phyloP scores from a whole-genome alignment of 2,888 invertebrate genomes.

The Pteria penguin region DNA sequence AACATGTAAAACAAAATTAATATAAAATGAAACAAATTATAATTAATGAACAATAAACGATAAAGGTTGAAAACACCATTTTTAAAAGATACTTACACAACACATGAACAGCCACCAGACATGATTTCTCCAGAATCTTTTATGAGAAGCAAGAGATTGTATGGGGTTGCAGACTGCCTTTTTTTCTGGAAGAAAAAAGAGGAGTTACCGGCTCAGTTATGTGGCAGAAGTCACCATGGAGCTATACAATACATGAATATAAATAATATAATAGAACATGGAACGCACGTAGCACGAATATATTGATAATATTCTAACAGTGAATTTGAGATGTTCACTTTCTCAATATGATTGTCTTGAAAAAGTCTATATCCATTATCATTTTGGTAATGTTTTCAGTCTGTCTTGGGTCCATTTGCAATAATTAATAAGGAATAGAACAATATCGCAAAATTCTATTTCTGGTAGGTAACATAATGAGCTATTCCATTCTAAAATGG shows the following conservation, averaged over 20 bases:
- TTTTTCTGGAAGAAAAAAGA: too few species aligned
- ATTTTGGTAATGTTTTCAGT: background rate
- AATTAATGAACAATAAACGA: too few species aligned
- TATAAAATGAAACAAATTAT: too few species aligned
- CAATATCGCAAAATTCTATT: slow-evolving; percentile 3
- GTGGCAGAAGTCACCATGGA: too few species aligned
- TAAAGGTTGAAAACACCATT: too few species aligned
- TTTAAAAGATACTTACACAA: too few species aligned
- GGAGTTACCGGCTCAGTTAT: too few species aligned
- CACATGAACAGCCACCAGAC: slow-evolving; percentile 12
- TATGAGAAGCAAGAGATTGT: background rate
- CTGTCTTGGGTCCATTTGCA: background rate
- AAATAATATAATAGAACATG: too few species aligned
- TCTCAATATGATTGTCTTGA: background rate
- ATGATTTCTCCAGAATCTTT: background rate
- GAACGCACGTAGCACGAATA: background rate
- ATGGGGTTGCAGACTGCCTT: slow-evolving; percentile 1
- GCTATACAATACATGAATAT: too few species aligned
- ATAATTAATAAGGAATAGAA: background rate
- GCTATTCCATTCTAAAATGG: background rate
- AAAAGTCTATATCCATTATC: slow-evolving; percentile 7
- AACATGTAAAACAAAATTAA: too few species aligned
- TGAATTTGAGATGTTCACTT: background rate
- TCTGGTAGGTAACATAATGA: background rate
- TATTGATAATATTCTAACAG: background rate